Percentiles rank a stretch among this genome's conserved stretches.
phyloP scores from a whole-genome alignment of 1,140 invertebrate genomes.

The Bombus fervidus region DNA sequence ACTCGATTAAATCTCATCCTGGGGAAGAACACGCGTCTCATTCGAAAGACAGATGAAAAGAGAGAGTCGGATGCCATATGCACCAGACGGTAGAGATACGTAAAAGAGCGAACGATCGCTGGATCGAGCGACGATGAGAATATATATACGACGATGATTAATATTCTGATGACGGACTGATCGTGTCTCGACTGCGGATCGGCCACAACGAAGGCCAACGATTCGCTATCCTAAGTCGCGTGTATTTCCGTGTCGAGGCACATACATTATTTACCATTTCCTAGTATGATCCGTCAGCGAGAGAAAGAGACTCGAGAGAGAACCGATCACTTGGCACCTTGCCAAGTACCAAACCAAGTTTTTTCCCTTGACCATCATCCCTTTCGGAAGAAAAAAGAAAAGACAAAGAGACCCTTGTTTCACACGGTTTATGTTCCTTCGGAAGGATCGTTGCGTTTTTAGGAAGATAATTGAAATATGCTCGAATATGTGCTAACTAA shows the following conservation, averaged over 20 bases:
- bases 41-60: not conserved
- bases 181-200: constrained; percentile 76
- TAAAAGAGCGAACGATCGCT: constrained; percentile 58
- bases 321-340: constrained; percentile 44
- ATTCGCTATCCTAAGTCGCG: constrained; percentile 61
- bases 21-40: constrained; percentile 18
- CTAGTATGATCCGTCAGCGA: constrained; percentile 69
- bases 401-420: not conserved
- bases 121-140: constrained; percentile 70
- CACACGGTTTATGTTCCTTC: no score
- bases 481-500: no score
- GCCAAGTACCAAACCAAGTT: not conserved
- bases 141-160: constrained; percentile 73
- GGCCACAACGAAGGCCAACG: constrained; percentile 71
- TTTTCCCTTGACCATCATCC: not conserved
- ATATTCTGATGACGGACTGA: constrained; percentile 76
- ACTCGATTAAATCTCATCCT: constrained; percentile 38
- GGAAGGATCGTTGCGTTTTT: no score
- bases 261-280: constrained; percentile 81
- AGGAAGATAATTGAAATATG: no score
- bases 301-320: constrained; percentile 23
- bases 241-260: constrained; percentile 77
- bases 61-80: constrained; percentile 41
- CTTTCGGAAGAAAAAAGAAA: not conserved
- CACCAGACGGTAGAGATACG: not conserved